phyloP scores from a whole-genome alignment of 1,140 invertebrate genomes.

The Drosophila littoralis region DNA sequence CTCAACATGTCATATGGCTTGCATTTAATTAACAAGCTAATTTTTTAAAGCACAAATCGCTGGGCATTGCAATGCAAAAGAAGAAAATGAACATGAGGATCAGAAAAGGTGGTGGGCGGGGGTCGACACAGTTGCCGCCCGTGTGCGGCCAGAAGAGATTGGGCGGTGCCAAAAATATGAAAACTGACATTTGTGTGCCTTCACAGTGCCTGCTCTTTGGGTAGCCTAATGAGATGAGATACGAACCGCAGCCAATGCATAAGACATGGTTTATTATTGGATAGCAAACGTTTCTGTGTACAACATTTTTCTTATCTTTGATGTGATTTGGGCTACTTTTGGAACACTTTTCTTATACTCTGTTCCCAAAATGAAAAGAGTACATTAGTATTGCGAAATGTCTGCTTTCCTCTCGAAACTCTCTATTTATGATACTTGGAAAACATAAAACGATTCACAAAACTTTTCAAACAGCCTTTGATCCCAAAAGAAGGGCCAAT shows the following conservation, averaged over 20 bases:
- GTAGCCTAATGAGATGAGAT: constrained; percentile 38
- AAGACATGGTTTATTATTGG: constrained; percentile 30
- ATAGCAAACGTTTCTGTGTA: constrained; percentile 7
- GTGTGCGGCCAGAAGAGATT: neutral
- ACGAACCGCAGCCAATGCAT: constrained; percentile 25
- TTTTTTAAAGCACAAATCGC: constrained; percentile 78
- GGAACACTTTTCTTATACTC: neutral
- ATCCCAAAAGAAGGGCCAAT: no score
- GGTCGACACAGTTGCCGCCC: neutral
- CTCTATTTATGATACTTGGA: no score
- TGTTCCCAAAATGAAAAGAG: no score
- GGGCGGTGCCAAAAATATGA: constrained; percentile 66
- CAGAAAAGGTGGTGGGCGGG: neutral
- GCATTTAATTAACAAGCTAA: constrained; percentile 82
- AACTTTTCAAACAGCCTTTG: no score
- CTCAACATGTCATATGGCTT: constrained; percentile 74
- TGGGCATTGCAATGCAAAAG: constrained; percentile 36
- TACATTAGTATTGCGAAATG: no score
- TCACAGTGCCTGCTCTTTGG: constrained; percentile 12
- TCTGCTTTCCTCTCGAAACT: no score
- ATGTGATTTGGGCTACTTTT: neutral
- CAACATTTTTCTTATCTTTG: constrained; percentile 13
- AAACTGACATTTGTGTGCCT: constrained; percentile 34
- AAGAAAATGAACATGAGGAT: constrained; percentile 7
- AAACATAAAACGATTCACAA: no score